Percentiles rank a stretch among this genome's conserved stretches.
phyloP scores from a whole-genome alignment of 2,888 invertebrate species.

The Tuta absoluta region DNA sequence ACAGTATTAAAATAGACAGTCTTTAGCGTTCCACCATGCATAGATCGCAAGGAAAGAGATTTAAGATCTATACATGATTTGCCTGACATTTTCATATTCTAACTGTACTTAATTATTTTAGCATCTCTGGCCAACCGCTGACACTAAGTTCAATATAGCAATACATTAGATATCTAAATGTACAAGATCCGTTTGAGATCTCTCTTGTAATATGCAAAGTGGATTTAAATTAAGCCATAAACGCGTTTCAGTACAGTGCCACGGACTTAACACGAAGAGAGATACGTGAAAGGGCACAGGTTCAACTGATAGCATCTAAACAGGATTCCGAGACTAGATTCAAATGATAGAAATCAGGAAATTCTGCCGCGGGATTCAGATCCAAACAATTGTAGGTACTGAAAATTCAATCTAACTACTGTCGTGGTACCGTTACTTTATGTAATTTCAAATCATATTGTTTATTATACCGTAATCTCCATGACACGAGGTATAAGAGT shows the following conservation, averaged over 20 bases:
- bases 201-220: conserved; percentile 12
- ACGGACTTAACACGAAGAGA: neutral
- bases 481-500: no score
- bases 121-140: no score
- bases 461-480: no score
- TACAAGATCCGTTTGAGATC: conserved; percentile 14
- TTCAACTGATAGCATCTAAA: conserved; percentile 7
- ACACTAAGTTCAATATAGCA: neutral
- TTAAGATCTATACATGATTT: no score
- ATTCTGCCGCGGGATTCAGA: neutral
- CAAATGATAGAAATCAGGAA: neutral
- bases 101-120: no score
- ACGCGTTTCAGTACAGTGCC: neutral
- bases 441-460: no score
- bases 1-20: no score
- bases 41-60: no score
- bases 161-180: neutral
- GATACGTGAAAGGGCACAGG: conserved; percentile 2
- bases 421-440: neutral
- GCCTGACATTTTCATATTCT: no score
- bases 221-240: conserved; percentile 8
- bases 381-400: neutral
- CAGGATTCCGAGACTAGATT: conserved; percentile 2
- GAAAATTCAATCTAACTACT: neutral
- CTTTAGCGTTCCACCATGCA: no score